Conservation (phyloP, 2,888 invertebrate species). For the Abrostola triplasia region DNA sequence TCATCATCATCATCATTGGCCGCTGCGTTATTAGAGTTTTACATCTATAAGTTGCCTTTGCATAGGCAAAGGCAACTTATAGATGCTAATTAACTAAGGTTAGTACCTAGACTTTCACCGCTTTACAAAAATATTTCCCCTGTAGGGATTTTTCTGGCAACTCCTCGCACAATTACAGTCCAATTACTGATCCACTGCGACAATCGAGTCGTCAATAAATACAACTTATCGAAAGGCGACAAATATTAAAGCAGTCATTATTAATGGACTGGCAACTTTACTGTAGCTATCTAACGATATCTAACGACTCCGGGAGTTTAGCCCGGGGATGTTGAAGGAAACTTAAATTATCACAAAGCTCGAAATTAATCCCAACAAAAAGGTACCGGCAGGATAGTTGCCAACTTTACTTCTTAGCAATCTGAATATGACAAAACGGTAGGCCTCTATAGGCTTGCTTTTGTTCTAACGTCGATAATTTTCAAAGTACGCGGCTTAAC, state of each 20-base stretch:
- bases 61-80: too few species aligned
- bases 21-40: too few species aligned
- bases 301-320: constrained; percentile 3
- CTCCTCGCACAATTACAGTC: too few species aligned
- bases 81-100: too few species aligned
- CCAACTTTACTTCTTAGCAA: constrained; percentile 3
- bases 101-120: too few species aligned
- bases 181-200: background rate
- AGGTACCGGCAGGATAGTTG: constrained; percentile 1
- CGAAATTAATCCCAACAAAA: constrained; percentile 16
- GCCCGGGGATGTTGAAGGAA: background rate
- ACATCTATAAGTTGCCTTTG: too few species aligned
- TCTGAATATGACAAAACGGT: background rate
- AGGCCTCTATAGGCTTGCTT: background rate
- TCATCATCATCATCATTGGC: too few species aligned
- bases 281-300: constrained; percentile 1
- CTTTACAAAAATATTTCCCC: too few species aligned
- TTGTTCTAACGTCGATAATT: background rate
- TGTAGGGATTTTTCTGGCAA: too few species aligned
- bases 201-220: background rate
- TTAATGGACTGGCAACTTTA: background rate
- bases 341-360: constrained; percentile 11
- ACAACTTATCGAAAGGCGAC: too few species aligned
- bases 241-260: background rate
- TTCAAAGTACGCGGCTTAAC: background rate